Base-by-base conservation (phyloP, 2,113 vertebrate species). In the Dolichotis patagonum region DNA sequence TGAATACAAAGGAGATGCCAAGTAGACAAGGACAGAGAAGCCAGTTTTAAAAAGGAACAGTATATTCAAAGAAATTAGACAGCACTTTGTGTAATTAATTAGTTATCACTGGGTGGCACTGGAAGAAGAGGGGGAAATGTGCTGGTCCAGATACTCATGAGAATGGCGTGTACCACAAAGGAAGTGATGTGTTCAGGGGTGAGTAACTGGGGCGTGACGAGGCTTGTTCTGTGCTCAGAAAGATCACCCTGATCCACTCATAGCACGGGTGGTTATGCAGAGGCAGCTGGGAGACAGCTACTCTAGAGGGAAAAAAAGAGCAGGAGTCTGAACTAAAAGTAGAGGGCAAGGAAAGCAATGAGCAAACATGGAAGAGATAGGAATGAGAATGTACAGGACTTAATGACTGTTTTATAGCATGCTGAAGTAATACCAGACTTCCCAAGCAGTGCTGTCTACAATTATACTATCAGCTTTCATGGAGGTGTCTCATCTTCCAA, bases 121-220 rank as follows among this genome's bases (percentile, higher is more conserved):
- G 3, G 7, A 52, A 71, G 75, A 32, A 30, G 6, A n/a, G 58
- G 13, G 20, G 14, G 7, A 7, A 12, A 32, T 3, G 22, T 41
- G 43, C 46, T 30, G 54, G 81, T 28, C 49, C 5, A 54, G 52
- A 69, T 2, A n/a, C 60, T 0, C 12, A 49, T 24, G 22, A 11
- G 75, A 26, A 41, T 5, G 5, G 8, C 3, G 4, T 12, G 26
- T 9, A 63, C 30, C 77, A 78, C 20, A 56, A 22, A 17, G 69
- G 67, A 71, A 30, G 19, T 43, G 62, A 8, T 0, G 0, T 13
- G 5, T 30, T 20, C 46, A 26, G 8, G 20, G 67, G 56, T 38
- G n/a, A 26, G 14, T 0, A 91, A 60, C 12, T 22, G 28, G 46
- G n/a, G 3, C 3, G 58, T 10, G 60, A 14, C 8, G 5, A 1